Conservation (phyloP, 2,888 invertebrate species). For the Deilephila porcellus region DNA sequence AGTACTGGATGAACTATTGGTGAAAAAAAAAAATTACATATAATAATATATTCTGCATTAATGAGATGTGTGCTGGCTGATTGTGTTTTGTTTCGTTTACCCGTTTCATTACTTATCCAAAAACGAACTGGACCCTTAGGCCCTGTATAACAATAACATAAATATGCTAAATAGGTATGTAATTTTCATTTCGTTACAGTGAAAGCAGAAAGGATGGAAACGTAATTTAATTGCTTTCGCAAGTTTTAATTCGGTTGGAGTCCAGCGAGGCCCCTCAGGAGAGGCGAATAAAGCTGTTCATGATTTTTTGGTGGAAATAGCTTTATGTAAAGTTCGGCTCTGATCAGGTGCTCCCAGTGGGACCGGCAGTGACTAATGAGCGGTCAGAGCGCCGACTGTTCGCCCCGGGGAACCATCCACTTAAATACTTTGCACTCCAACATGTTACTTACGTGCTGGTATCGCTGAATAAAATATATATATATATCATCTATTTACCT, state of each 20-base stretch:
- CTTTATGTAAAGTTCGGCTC: conserved; percentile 52
- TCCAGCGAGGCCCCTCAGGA: conserved; percentile 36
- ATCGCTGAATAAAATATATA: neutral
- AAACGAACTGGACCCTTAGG: neutral
- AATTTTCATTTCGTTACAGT: neutral
- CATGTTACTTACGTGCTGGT: conserved; percentile 5
- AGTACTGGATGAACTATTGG: no score
- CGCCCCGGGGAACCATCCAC: conserved; percentile 48
- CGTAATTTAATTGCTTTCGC: conserved; percentile 30
- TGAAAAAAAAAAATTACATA: no score
- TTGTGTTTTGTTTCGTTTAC: neutral
- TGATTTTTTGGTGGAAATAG: conserved; percentile 57
- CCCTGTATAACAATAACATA: neutral
- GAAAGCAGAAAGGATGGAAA: conserved; percentile 1
- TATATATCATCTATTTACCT: neutral
- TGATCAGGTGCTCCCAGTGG: conserved; percentile 59
- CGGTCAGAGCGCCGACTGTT: conserved; percentile 62
- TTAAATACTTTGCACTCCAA: conserved; percentile 51
- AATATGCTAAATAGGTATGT: neutral
- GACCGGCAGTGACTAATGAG: conserved; percentile 63
- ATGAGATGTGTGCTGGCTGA: neutral
- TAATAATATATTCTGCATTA: neutral
- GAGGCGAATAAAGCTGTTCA: conserved; percentile 49
- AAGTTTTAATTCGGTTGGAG: conserved; percentile 42
- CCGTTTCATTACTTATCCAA: neutral